Base-by-base conservation (phyloP, 2,113 vertebrate species). In the Hassar affinis region DNA sequence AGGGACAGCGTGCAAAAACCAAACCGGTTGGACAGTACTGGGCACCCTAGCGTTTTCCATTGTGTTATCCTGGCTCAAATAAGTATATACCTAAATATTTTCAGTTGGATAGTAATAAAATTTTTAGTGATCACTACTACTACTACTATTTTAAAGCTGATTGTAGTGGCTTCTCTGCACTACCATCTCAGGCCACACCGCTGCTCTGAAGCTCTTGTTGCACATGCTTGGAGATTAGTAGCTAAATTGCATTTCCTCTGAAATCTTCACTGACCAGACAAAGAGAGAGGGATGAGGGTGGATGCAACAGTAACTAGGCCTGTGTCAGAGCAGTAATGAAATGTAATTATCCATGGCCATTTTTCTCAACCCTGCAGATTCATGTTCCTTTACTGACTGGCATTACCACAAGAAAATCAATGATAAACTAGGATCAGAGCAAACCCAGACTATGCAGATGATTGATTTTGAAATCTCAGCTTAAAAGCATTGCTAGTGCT, bases 341-440 rank as follows among this genome's bases (percentile, higher is more conserved):
- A 82, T 78, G 56, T 68, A 69, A 79, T 86, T 74, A 78, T 17
- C 66, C 62, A 59, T 27, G 47, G 47, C 72, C 56, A 62, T 82
- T 42, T 80, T 78, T 69, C 61, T 64, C 66, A 81, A 54, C 59
- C 49, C 30, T 78, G 47, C 82, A 57, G 64, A 85, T 83, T 74
- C 42, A 42, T 64, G 81, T 57, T 79, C 38, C 30, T 69, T 52
- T 45, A 56, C 33, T 81, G 20, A 61, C 56, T 81, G 71, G 52
- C 25, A 69, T 72, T 81, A 61, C 59, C 45, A 59, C 78, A 85
- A 78, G 11, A 68, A 75, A 87, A 85, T 82, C 79, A 82, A 82
- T 87, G 20, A 45, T 33, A 87, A 85, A 82, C 85, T 85, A 87
- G 74, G 75, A 81, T 57, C 79, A 59, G 75, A 80, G 52, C 66